Conservation (phyloP, 2,888 invertebrate genomes). For the Flexamia atlantica region DNA sequence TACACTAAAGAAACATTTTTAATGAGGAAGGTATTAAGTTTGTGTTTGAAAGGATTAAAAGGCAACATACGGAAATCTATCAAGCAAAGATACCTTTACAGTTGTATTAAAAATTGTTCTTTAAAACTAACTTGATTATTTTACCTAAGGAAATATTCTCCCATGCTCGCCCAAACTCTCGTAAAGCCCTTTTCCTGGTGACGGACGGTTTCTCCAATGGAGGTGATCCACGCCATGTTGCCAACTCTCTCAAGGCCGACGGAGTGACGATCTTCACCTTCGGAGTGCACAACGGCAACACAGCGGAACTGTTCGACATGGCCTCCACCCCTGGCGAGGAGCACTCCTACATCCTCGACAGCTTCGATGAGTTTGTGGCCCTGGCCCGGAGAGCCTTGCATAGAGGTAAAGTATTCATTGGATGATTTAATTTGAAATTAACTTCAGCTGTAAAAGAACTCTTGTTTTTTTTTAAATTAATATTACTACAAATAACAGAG, state of each 20-base stretch:
- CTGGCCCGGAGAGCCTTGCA: conserved; percentile 82
- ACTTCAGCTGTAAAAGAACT: too few relatives aligned
- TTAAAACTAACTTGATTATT: too few relatives aligned
- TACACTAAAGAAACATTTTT: too few relatives aligned
- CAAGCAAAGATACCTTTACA: too few relatives aligned
- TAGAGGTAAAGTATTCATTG: conserved; percentile 75
- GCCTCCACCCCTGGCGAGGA: conserved; percentile 81
- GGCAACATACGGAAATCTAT: too few relatives aligned
- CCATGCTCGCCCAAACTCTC: conserved; percentile 75
- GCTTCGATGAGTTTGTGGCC: conserved; percentile 83
- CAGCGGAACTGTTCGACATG: conserved; percentile 80
- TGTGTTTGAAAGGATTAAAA: too few relatives aligned
- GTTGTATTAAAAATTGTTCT: too few relatives aligned
- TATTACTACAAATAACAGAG: too few relatives aligned
- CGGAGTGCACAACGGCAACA: conserved; percentile 79
- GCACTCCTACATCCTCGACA: conserved; percentile 82
- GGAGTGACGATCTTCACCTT: conserved; percentile 78
- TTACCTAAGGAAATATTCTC: conserved; percentile 75
- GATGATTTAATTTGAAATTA: too few relatives aligned
- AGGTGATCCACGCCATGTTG: conserved; percentile 81
- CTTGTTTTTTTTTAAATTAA: too few relatives aligned
- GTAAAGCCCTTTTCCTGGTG: conserved; percentile 82
- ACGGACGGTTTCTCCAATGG: conserved; percentile 86
- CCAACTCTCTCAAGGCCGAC: conserved; percentile 76
- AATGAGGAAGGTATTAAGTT: too few relatives aligned